Evolutionary conservation across 2,113 vertebrate genomes (phyloP).

Genomic region (Arenaria interpres): DNA sequence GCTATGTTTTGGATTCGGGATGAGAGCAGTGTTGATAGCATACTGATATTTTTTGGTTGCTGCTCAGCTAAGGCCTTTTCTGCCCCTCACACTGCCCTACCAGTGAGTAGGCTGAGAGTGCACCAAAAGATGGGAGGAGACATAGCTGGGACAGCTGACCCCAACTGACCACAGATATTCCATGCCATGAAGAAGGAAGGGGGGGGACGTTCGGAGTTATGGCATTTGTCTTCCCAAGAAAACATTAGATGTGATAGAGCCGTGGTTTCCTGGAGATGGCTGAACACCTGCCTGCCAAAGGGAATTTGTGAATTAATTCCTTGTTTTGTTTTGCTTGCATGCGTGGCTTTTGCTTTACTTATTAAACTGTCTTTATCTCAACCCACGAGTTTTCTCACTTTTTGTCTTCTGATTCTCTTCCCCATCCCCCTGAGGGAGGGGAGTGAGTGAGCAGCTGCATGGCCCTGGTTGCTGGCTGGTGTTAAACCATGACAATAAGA

Average conservation of each 20-base stretch:
- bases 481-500: background rate
- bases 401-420: background rate
- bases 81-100: background rate
- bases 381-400: background rate
- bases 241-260: background rate
- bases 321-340: background rate
- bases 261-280: background rate
- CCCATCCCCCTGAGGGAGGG: background rate
- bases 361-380: background rate
- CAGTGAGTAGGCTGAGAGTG: background rate
- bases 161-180: background rate
- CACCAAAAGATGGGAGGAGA: background rate
- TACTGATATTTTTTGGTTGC: background rate
- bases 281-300: background rate
- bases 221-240: background rate
- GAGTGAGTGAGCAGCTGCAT: too few relatives aligned
- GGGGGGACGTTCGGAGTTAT: background rate
- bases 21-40: background rate
- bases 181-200: background rate
- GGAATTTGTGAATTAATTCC: background rate
- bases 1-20: background rate
- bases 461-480: background rate
- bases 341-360: background rate
- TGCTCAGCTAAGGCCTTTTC: background rate
- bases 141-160: background rate